A percentile compares a stretch with the other conserved stretches of the same genome.
Evolutionary conservation across 2,797 vertebrate species (phyloP).

Genomic region (Meriones psammophilus): DNA sequence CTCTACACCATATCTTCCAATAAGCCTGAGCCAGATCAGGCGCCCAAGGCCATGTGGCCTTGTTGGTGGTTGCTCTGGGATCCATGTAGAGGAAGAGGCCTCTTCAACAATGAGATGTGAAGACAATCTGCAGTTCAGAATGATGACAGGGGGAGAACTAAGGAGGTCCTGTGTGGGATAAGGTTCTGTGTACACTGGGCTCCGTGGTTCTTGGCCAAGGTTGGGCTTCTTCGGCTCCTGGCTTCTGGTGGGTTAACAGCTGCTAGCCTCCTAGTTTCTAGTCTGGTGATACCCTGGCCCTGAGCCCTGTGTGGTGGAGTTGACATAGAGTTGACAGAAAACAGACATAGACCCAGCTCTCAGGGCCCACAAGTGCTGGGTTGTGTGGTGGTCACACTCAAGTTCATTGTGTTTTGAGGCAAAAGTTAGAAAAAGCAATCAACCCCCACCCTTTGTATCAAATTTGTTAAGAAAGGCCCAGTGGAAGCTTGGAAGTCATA

Average conservation of each 20-base stretch:
- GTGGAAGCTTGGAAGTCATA: neutral
- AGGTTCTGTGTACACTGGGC: too few relatives aligned
- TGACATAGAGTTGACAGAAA: neutral
- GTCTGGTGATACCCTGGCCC: neutral
- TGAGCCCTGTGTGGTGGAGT: neutral
- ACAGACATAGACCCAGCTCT: neutral
- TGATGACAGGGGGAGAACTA: neutral
- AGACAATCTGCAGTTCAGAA: neutral
- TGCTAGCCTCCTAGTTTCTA: neutral
- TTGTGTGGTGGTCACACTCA: neutral
- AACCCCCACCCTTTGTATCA: neutral
- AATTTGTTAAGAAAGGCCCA: constrained; percentile 3
- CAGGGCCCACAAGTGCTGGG: neutral
- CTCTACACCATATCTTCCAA: neutral
- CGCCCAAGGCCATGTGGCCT: neutral
- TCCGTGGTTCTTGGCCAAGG: fast-evolving
- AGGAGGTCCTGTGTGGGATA: neutral
- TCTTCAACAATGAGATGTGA: neutral
- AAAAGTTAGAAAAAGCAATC: constrained; percentile 20
- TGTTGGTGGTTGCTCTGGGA: neutral
- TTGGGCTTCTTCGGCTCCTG: neutral
- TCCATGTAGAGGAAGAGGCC: neutral
- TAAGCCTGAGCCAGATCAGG: neutral
- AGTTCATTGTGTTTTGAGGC: neutral
- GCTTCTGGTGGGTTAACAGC: neutral